phyloP scores from a whole-genome alignment of 1,140 invertebrate species.

The Holcopasites calliopsidis region DNA sequence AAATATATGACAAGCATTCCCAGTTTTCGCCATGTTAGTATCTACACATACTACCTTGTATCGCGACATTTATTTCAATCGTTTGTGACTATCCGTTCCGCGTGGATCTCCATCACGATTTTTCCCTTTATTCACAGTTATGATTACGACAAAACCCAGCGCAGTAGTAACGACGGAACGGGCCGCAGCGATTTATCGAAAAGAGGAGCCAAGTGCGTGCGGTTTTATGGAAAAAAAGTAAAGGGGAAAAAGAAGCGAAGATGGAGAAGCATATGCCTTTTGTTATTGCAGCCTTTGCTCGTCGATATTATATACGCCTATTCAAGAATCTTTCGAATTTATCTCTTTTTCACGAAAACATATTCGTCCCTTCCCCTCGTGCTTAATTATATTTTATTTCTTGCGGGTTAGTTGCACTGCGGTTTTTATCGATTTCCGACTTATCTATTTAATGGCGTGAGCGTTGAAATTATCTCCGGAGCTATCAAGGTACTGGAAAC shows the following conservation, averaged over 20 bases:
- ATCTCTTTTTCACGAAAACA: rapidly evolving
- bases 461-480: too few species aligned
- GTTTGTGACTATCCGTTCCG: not conserved
- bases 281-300: not conserved
- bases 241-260: too few species aligned
- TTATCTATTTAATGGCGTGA: too few species aligned
- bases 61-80: not conserved
- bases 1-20: constrained; percentile 1
- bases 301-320: not conserved
- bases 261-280: not conserved
- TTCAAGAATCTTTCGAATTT: not conserved
- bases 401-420: too few species aligned
- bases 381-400: too few species aligned
- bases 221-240: not conserved
- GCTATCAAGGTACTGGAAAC: too few species aligned
- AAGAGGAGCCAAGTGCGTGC: not conserved
- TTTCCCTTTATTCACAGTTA: not conserved
- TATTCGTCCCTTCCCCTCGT: not conserved
- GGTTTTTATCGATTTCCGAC: not conserved
- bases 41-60: not conserved
- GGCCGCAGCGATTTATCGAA: not conserved
- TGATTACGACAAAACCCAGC: not conserved
- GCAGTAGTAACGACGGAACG: not conserved
- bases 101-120: not conserved
- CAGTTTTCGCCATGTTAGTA: not conserved